Base-by-base conservation (phyloP, 2,113 vertebrate species). In the Theropithecus gelada region DNA sequence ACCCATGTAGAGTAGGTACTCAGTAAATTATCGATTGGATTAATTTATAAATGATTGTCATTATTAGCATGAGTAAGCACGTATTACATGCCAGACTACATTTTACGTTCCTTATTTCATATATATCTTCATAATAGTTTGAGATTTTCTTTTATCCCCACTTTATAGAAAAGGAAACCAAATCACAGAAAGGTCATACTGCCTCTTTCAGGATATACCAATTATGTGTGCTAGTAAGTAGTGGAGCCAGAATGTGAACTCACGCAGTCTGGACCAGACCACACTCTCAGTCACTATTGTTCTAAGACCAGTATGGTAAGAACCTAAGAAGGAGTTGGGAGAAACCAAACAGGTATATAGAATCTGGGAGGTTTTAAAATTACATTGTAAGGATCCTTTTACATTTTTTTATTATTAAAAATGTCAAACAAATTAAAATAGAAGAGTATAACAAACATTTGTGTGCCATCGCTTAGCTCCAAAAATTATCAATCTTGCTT, bases 111-210 rank as follows among this genome's bases (percentile, higher is more conserved):
- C 55, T 75, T 48, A 81, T 96, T 75, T 66, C 14, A 55, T 25
- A 38, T 91, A 1, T 75, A 64, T 43, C 20, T 50, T 94, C 59
- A 83, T 10, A 64, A 14, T 43, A 50, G 38, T 72, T 90, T 88
- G 66, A 94, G 43, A 87, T 1, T 85, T 40, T 12, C 43, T 92
- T 93, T 94, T 80, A 73, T 45, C 61, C n/a, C 43, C 3, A 68
- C 40, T 95, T 83, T 95, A 86, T 11, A 90, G 35, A 72, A 89
- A 61, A 59, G 88, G 61, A 92, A 95, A 92, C 32, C 70, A 27
- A 96, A 64, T 64, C n/a, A 52, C 38, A 89, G 75, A 83, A 86
- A 87, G 55, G 2, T 72, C 10, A n/a, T 38, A 8, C 20, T 64
- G 8, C 20, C 35, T 92, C 68, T 95, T 76, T 35, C 38, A 72